A percentile compares a stretch with the other conserved stretches of the same genome.
Evolutionary conservation across 2,113 vertebrate genomes (phyloP).

Genomic region (Rafetus swinhoei): DNA sequence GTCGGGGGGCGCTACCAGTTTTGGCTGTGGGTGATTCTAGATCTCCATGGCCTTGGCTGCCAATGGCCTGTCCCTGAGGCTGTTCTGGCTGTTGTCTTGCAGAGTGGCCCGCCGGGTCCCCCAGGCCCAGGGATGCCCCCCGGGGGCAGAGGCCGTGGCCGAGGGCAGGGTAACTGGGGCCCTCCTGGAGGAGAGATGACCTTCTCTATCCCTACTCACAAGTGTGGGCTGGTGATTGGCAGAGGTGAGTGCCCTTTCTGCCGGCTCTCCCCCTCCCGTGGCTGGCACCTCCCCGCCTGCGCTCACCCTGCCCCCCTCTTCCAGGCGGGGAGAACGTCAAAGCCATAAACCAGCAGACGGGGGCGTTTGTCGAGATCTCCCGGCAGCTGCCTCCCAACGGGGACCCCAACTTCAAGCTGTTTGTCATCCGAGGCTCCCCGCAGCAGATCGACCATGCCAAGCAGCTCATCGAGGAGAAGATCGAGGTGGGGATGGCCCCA

Average conservation of each 20-base stretch:
- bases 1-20: slow-evolving; percentile 73
- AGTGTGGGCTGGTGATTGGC: slow-evolving; percentile 94
- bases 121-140: slow-evolving; percentile 89
- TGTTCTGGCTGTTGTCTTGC: not conserved
- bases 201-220: slow-evolving; percentile 94
- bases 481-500: slow-evolving; percentile 80
- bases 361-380: slow-evolving; percentile 93
- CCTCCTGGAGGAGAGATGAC: slow-evolving; percentile 92
- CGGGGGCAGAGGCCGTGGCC: slow-evolving; percentile 86
- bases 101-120: slow-evolving; percentile 86
- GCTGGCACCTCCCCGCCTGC: rapidly evolving
- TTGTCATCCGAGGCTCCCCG: slow-evolving; percentile 89
- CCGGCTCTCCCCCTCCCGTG: rapidly evolving
- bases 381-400: slow-evolving; percentile 91
- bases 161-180: slow-evolving; percentile 90
- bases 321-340: slow-evolving; percentile 92
- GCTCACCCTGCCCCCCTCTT: not conserved
- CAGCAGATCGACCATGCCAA: slow-evolving; percentile 95
- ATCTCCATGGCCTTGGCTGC: not conserved
- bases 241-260: slow-evolving; percentile 70
- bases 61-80: not conserved
- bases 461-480: slow-evolving; percentile 95
- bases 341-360: slow-evolving; percentile 94
- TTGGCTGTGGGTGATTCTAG: not conserved
- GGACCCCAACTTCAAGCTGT: slow-evolving; percentile 93